A percentile compares a stretch with the other conserved stretches of the same genome.
Evolutionary conservation across 2,113 vertebrate genomes (phyloP).

Genomic region (Saimiri boliviensis): DNA sequence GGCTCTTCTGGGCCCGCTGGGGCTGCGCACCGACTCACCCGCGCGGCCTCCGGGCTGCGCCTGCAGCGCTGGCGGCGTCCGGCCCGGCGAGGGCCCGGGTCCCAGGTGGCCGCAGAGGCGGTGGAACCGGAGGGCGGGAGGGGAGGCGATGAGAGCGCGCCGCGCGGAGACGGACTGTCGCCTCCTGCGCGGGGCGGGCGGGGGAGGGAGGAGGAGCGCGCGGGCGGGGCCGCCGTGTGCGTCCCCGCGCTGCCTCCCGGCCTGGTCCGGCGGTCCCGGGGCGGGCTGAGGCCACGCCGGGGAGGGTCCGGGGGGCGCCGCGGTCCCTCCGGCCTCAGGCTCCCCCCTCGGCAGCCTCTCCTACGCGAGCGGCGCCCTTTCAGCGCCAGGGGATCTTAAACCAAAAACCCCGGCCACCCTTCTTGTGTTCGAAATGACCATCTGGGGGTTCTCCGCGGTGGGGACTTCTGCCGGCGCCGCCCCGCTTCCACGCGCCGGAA

Average conservation of each 20-base stretch:
- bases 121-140: background rate
- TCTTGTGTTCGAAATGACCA: background rate
- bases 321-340: background rate
- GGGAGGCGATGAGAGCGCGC: background rate
- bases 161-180: too few relatives aligned
- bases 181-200: background rate
- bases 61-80: background rate
- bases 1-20: background rate
- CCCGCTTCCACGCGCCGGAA: background rate
- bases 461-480: background rate
- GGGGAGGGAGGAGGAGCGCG: background rate
- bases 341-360: background rate
- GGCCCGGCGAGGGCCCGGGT: background rate
- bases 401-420: background rate
- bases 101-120: background rate
- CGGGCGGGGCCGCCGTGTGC: background rate
- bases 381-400: background rate
- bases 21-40: slow-evolving; percentile 55
- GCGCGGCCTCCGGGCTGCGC: background rate
- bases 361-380: background rate
- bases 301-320: background rate
- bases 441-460: background rate
- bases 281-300: background rate
- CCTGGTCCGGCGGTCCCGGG: background rate
- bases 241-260: background rate